Evolutionary conservation across 2,113 vertebrate species (phyloP).

Genomic region (Poeciliopsis retropinna): DNA sequence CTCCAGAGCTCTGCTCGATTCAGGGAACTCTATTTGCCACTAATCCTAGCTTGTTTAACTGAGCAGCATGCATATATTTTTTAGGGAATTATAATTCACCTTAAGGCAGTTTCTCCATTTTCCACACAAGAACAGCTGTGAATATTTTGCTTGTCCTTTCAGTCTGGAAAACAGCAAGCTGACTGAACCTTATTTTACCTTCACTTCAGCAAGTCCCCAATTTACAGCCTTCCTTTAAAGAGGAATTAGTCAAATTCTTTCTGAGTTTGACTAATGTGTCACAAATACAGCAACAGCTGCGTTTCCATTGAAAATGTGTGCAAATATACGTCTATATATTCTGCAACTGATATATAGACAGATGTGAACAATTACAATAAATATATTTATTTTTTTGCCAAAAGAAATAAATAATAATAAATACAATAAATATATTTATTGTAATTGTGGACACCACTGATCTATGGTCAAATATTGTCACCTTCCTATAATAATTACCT

Average conservation of each 20-base stretch:
- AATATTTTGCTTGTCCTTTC: background rate
- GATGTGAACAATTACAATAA: no score
- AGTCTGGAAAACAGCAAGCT: background rate
- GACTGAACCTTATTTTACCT: no score
- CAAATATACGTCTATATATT: no score
- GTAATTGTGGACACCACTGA: no score
- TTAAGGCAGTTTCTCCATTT: constrained; percentile 2
- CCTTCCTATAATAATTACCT: no score
- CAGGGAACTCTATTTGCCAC: constrained; percentile 25
- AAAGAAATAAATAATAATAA: no score
- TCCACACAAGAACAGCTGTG: background rate
- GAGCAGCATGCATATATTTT: constrained; percentile 5
- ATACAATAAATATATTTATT: no score
- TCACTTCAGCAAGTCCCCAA: background rate
- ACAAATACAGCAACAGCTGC: background rate
- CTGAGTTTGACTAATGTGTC: background rate
- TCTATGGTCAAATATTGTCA: no score
- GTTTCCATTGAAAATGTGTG: no score
- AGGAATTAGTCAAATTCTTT: no score
- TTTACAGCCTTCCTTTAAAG: background rate
- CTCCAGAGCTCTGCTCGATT: background rate
- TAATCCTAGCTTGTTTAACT: constrained; percentile 29
- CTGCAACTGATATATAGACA: no score
- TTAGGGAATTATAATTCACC: background rate
- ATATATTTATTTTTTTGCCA: no score